A percentile compares a stretch with the other conserved stretches of the same genome.
Evolutionary conservation across 2,797 vertebrate species (phyloP).

Genomic region (Labroides dimidiatus): DNA sequence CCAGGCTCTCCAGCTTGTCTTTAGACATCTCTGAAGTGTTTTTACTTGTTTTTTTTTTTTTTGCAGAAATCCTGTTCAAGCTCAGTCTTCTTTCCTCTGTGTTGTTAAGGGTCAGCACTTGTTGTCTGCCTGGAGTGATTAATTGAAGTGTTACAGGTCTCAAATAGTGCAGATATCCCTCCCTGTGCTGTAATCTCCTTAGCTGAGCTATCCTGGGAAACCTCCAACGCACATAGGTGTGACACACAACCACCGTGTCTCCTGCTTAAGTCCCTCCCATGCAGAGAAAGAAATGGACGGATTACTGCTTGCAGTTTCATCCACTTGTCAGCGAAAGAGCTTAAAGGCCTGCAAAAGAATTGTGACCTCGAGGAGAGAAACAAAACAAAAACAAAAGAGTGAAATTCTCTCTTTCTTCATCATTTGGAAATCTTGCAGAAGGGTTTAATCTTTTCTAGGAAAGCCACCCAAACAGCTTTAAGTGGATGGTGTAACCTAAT

Average conservation of each 20-base stretch:
- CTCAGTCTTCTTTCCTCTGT: neutral
- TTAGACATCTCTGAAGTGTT: constrained; percentile 80
- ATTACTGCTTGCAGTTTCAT: constrained; percentile 19
- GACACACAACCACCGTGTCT: constrained; percentile 21
- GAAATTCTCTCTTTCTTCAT: neutral
- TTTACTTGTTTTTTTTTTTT: constrained; percentile 2
- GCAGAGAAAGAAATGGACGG: constrained; percentile 33
- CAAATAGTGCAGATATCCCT: constrained; percentile 55
- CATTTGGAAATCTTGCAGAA: neutral
- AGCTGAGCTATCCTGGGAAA: constrained; percentile 79
- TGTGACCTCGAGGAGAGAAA: neutral
- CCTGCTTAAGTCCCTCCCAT: constrained; percentile 25
- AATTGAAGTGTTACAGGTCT: constrained; percentile 41
- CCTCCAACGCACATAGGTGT: constrained; percentile 40
- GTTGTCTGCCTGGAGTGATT: constrained; percentile 31
- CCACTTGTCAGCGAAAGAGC: constrained; percentile 21
- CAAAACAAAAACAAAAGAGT: constrained; percentile 8
- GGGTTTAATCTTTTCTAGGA: constrained; percentile 26
- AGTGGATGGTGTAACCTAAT: constrained; percentile 25
- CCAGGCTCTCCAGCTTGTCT: constrained; percentile 89
- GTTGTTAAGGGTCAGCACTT: constrained; percentile 9
- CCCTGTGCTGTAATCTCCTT: constrained; percentile 74
- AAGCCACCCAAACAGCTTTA: constrained; percentile 18
- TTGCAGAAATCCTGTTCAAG: neutral
- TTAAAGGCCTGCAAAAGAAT: constrained; percentile 22